These are phyloP conservation scores for Buphagus erythrorhynchus DNA, from an alignment of 2,797 vertebrate species.

Conservation along the genomic window DNA sequence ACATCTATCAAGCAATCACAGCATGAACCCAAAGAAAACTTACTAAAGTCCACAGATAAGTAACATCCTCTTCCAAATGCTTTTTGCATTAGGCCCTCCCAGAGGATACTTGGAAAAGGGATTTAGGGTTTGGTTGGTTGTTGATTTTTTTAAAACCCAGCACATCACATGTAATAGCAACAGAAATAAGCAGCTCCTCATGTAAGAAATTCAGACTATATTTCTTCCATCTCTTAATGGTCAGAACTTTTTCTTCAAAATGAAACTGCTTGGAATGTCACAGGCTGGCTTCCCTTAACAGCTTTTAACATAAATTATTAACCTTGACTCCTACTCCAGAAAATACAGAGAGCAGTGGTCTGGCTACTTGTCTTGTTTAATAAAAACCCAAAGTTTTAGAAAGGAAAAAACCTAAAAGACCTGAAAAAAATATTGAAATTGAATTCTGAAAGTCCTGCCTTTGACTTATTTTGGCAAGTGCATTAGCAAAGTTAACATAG, in stretches of 20 bases:
- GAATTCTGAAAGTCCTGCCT: neutral
- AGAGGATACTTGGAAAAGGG: neutral
- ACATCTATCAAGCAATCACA: neutral
- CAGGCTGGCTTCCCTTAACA: neutral
- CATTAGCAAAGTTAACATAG: neutral
- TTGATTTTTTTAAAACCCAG: neutral
- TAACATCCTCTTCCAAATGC: neutral
- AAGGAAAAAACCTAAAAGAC: neutral
- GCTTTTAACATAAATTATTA: neutral
- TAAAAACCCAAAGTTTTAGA: neutral
- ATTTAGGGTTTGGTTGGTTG: neutral
- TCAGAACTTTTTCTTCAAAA: neutral
- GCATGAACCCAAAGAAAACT: neutral
- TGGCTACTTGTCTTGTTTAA: neutral
- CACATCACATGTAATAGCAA: neutral
- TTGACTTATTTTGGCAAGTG: neutral
- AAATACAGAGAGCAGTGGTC: neutral
- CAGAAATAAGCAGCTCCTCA: neutral
- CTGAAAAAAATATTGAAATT: neutral
- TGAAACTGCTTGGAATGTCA: neutral
- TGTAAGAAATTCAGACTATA: neutral
- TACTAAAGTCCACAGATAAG: neutral
- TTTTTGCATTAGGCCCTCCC: neutral
- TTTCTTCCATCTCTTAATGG: constrained; percentile 3
- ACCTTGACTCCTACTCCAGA: neutral